phyloP scores from a whole-genome alignment of 92 coral and sea anemone species.

The Phenganax marumi region DNA sequence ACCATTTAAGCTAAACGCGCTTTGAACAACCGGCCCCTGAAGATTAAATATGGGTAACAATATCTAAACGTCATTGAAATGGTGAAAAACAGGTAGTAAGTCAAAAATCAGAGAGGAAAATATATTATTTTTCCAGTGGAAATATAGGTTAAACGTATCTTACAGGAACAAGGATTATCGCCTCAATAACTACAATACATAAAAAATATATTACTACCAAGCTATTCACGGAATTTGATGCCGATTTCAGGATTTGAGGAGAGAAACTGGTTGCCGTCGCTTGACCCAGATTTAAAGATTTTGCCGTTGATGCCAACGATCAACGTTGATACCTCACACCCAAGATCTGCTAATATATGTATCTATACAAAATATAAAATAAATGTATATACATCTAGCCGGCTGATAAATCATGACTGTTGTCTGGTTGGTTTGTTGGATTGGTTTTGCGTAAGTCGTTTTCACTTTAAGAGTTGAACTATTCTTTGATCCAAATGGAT shows the following conservation, averaged over 20 bases:
- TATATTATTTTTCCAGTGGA: slow-evolving; percentile 22
- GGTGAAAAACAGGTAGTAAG: slow-evolving; percentile 10
- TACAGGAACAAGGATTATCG: not conserved
- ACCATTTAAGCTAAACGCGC: too few species aligned
- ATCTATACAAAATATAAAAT: not conserved
- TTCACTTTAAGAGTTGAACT: too few species aligned
- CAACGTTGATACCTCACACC: slow-evolving; percentile 6
- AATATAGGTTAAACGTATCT: not conserved
- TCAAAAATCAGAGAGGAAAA: too few species aligned
- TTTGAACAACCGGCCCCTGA: too few species aligned
- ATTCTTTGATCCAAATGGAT: too few species aligned
- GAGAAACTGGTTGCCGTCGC: slow-evolving; percentile 12
- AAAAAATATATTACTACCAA: not conserved
- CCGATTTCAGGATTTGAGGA: slow-evolving; percentile 21
- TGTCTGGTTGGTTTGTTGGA: not conserved
- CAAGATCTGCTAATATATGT: slow-evolving; percentile 2
- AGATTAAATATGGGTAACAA: slow-evolving; percentile 13
- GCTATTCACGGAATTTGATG: slow-evolving; percentile 9
- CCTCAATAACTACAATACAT: not conserved
- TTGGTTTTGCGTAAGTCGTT: too few species aligned
- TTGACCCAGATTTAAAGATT: slow-evolving; percentile 6
- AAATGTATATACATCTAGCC: not conserved
- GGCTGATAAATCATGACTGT: not conserved
- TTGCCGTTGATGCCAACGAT: slow-evolving; percentile 5
- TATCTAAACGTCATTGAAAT: slow-evolving; percentile 17